A percentile compares a stretch with the other conserved stretches of the same genome.
phyloP scores from a whole-genome alignment of 2,888 invertebrate species.

The Leucania comma region DNA sequence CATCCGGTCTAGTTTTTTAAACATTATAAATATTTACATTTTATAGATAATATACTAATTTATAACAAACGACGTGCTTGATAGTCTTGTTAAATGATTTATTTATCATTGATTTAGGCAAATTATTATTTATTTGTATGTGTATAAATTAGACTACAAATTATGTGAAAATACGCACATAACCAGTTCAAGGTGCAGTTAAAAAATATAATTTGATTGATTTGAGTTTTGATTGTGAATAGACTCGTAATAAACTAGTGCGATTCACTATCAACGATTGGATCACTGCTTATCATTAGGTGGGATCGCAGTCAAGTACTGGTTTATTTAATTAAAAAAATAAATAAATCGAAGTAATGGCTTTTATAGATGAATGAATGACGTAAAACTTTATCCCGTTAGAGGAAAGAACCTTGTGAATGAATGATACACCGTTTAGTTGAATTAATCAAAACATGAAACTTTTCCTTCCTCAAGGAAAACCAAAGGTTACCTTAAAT shows the following conservation, averaged over 20 bases:
- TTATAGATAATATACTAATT: not conserved
- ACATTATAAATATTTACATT: constrained; percentile 21
- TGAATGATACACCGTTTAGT: not conserved
- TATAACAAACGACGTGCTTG: constrained; percentile 1
- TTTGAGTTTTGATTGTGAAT: too few relatives aligned
- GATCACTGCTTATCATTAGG: too few relatives aligned
- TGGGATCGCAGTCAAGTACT: too few relatives aligned
- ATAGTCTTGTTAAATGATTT: not conserved
- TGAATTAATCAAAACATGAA: not conserved
- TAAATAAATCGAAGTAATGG: not conserved
- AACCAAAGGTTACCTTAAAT: constrained; percentile 24
- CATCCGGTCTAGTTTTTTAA: constrained; percentile 13
- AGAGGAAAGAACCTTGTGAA: constrained; percentile 11
- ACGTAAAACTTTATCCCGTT: not conserved
- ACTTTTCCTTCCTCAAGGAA: constrained; percentile 46
- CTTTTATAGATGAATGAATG: not conserved
- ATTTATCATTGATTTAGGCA: not conserved
- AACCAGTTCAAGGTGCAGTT: constrained; percentile 18
- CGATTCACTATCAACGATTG: too few relatives aligned
- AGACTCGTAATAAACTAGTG: too few relatives aligned
- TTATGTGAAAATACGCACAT: constrained; percentile 15
- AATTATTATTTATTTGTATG: constrained; percentile 2
- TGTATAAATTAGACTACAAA: constrained; percentile 9
- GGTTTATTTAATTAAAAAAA: too few relatives aligned
- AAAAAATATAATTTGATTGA: not conserved